A percentile compares a stretch with the other conserved stretches of the same genome.
These are phyloP conservation scores for Eurytemora carolleeae DNA, from an alignment of 1,140 invertebrate species.

Conservation along the genomic window DNA sequence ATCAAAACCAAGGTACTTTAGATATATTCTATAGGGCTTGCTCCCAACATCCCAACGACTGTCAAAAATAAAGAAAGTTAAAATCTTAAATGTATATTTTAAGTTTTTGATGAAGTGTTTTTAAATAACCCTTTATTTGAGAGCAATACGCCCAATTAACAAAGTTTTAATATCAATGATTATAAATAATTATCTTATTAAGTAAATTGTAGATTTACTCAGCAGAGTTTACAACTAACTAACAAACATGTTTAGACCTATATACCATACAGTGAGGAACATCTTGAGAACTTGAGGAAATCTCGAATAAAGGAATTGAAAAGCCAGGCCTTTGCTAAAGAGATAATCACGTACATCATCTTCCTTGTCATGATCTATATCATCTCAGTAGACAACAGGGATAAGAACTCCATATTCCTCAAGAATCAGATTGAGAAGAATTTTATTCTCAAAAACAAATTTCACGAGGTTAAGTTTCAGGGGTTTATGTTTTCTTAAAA, in stretches of 20 bases:
- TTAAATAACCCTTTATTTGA: too few relatives aligned
- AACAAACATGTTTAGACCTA: neutral
- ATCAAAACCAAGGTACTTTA: neutral
- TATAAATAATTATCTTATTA: too few relatives aligned
- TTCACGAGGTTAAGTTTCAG: too few relatives aligned
- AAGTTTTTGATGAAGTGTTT: conserved; percentile 1
- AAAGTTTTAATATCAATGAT: too few relatives aligned
- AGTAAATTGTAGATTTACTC: too few relatives aligned
- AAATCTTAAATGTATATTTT: neutral
- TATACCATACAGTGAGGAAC: conserved; percentile 9
- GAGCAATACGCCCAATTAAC: too few relatives aligned
- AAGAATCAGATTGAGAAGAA: conserved; percentile 26
- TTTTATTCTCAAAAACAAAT: conserved; percentile 23
- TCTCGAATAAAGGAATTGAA: neutral
- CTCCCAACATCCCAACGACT: neutral
- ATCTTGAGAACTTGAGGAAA: neutral
- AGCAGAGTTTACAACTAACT: too few relatives aligned
- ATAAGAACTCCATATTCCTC: conserved; percentile 26
- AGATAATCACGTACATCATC: conserved; percentile 30
- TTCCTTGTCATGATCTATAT: conserved; percentile 33
- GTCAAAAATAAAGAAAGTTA: neutral
- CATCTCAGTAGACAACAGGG: conserved; percentile 30
- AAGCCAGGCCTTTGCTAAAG: conserved; percentile 25
- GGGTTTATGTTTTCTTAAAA: too few relatives aligned
- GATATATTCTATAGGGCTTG: too few relatives aligned